phyloP scores from a whole-genome alignment of 1,140 invertebrate genomes.

The Pachypsylla venusta region DNA sequence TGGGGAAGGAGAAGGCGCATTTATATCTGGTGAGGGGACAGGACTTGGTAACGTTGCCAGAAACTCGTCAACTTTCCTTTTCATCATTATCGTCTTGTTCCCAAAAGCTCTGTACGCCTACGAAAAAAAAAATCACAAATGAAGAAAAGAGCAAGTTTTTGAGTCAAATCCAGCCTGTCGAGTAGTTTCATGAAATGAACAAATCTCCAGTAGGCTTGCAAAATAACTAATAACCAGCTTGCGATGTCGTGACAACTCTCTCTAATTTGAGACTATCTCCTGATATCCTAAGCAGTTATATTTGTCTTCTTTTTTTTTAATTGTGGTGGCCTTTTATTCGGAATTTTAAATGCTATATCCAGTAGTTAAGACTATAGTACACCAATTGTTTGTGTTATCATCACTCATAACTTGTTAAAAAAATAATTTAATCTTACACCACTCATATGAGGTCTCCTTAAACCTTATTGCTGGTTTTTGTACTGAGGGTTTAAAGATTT shows the following conservation, averaged over 20 bases:
- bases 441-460: too few species aligned
- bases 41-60: slow-evolving; percentile 43
- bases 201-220: slow-evolving; percentile 13
- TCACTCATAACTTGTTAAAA: too few species aligned
- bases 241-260: neutral
- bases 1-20: slow-evolving; percentile 70
- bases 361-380: too few species aligned
- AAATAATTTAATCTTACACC: too few species aligned
- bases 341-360: too few species aligned
- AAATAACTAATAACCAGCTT: neutral
- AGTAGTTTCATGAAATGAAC: slow-evolving; percentile 6
- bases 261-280: neutral
- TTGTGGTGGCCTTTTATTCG: too few species aligned
- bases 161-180: slow-evolving; percentile 10
- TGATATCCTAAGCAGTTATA: too few species aligned
- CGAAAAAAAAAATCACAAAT: slow-evolving; percentile 16
- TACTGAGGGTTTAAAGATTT: too few species aligned
- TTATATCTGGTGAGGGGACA: slow-evolving; percentile 56
- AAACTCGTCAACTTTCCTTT: slow-evolving; percentile 68
- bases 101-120: slow-evolving; percentile 88
- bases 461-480: too few species aligned
- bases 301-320: too few species aligned
- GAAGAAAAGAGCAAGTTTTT: too few species aligned
- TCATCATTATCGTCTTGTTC: slow-evolving; percentile 62
- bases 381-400: too few species aligned